Base-by-base conservation (phyloP, 1,140 invertebrate genomes). In the Diuraphis noxia region DNA sequence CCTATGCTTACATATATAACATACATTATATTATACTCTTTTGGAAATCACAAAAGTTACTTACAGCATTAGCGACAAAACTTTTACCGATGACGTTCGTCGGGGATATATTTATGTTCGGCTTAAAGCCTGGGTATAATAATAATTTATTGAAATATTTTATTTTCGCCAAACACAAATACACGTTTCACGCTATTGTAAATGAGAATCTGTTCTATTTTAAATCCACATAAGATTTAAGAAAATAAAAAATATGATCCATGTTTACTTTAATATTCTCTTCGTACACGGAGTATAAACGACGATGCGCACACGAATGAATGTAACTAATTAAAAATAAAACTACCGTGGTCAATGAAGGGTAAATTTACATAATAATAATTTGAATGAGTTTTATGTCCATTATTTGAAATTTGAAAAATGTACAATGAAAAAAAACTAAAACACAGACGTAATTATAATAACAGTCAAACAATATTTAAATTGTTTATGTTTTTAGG, bases 61-160 rank as follows among this genome's bases (percentile, higher is more conserved):
- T 19, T 34, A 36, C 13, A 17, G 17, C 25, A 19, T n/a, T 13
- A 40, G 36, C 86, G 25, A 89, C 21, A 36, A 89, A 89, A 89
- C 63, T 89, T 89, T 89, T 43, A 43, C 88, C 19, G 38, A 89
- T 43, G 79, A 89, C 40, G n/a, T 46, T 40, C 86, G 49, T 52
- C 13, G 36, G 21, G 36, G 36, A 36, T 30, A 38, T 52, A 52
- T 36, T 87, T 87, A 56, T 87, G 38, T 52, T 36, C 85, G 43
- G 21, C 38, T 36, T 36, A 84, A 84, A n/a, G 41, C 40, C 25
- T 1, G 30, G n/a, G 5, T 46, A 43, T 43, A 34, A 41, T 43
- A 43, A n/a, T n/a, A 84, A 40, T 84, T 41, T 46, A 84, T 84
- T 30, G 40, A 84, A 82, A 82, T 38, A 38, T 82, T 38, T 82